Evolutionary conservation across 53 echinoderm and acorn worm species (phyloP).

Genomic region (Holothuria scabra): DNA sequence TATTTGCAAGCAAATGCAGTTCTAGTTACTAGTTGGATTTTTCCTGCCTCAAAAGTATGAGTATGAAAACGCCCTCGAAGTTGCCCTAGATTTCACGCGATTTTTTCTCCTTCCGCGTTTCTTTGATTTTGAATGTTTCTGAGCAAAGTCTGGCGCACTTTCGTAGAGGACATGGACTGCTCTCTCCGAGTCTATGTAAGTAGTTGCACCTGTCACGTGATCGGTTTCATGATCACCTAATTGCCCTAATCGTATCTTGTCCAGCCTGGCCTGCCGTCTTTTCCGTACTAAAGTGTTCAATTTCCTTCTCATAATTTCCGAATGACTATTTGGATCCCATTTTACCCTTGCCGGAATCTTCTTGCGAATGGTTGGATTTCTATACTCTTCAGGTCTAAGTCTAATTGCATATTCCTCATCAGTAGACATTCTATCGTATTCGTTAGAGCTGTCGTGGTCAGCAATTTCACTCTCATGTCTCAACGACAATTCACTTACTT

Average conservation of each 20-base stretch:
- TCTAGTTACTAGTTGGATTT: no score
- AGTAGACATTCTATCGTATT: no score
- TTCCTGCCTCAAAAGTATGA: background rate
- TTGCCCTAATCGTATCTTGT: conserved; percentile 22
- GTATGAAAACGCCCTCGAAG: conserved; percentile 5
- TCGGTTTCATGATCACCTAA: background rate
- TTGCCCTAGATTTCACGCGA: background rate
- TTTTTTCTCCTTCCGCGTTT: conserved; percentile 2
- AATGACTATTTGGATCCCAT: conserved; percentile 16
- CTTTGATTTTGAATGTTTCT: background rate
- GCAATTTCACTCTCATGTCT: no score
- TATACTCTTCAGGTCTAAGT: no score
- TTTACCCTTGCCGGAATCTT: background rate
- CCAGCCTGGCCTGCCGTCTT: conserved; percentile 7
- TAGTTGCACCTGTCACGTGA: no score
- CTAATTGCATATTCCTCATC: no score
- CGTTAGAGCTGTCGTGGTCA: no score
- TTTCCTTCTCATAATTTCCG: conserved; percentile 18
- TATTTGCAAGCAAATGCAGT: no score
- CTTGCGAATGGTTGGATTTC: no score
- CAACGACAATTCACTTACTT: no score
- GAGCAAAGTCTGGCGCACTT: conserved; percentile 5
- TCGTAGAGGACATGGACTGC: background rate
- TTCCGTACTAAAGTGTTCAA: conserved; percentile 2
- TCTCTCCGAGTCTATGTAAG: background rate